Evolutionary conservation across 2,113 vertebrate species (phyloP), one percentile per base, ranked within the genome.

Genomic region (Pungitius pungitius): DNA sequence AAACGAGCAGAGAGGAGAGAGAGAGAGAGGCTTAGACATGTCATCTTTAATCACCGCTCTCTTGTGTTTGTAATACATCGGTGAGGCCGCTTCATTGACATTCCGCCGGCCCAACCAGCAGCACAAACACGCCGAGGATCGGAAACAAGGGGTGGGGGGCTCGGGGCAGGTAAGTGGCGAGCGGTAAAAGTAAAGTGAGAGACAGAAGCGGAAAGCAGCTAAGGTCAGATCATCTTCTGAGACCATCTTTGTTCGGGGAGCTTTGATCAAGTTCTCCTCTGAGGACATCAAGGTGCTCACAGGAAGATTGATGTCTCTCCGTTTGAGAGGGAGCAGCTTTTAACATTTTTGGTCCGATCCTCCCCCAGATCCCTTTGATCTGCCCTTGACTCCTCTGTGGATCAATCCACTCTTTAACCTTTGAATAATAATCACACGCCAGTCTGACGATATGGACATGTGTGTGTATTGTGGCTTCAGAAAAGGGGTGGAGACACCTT

Each of bases 41-140:
- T 91, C 89, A 89, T 91, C 88, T 92, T 87, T 90, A 91, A 92
- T 92, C 89, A 91, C 88, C 70, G 67, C 73, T 88, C 81, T 85
- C 87, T 80, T 84, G 83, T 88, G 89, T 86, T 93, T 90, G 87
- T 86, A 90, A 91, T 88, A 89, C 88, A 85, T 83, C 42, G 85
- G 33, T 85, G 83, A 88, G 83, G 70, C 84, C 58, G 79, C 87
- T 82, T 90, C 86, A 90, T 91, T 90, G 90, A 88, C 85, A 92
- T 91, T 90, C 92, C 83, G 86, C 80, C 85, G 81, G 86, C 67
- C 81, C 63, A 81, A 89, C 77, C 83, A 52, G 82, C 84, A 89
- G 85, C 83, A 78, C 88, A 92, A 91, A 91, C 89, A 90, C 58
- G 51, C 82, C 62, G 76, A 75, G 75, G 82, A 84, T n/a, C 67